A percentile compares a stretch with the other conserved stretches of the same genome.
phyloP scores from a whole-genome alignment of 2,888 invertebrate species.

The Alloplasta piceator region DNA sequence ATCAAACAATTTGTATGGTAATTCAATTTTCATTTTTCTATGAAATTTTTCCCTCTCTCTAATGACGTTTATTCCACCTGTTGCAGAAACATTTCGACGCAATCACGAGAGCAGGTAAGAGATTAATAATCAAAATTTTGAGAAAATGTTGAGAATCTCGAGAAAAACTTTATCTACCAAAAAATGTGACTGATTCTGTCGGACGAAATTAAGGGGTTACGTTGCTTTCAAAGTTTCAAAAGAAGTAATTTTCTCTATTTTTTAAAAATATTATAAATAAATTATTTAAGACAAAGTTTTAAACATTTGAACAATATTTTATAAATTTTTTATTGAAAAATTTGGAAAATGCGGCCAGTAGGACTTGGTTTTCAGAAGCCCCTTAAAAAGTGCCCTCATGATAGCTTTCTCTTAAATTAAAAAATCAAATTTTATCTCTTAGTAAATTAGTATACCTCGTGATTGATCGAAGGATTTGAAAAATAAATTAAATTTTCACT shows the following conservation, averaged over 20 bases:
- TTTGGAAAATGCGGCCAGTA: too few relatives aligned
- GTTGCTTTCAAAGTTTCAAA: too few relatives aligned
- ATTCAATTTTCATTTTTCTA: background rate
- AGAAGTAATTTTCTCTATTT: too few relatives aligned
- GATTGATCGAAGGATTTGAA: too few relatives aligned
- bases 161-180: background rate
- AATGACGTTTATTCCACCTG: conserved; percentile 53
- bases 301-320: background rate
- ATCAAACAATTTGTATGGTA: background rate
- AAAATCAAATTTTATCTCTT: too few relatives aligned
- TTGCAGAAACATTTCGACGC: conserved; percentile 55
- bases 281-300: background rate
- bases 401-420: too few relatives aligned
- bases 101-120: conserved; percentile 54
- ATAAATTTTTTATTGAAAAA: too few relatives aligned
- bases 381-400: too few relatives aligned
- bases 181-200: background rate
- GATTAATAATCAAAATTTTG: conserved; percentile 2
- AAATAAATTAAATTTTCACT: too few relatives aligned
- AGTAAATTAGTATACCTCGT: too few relatives aligned
- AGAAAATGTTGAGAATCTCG: background rate
- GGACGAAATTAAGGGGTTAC: background rate
- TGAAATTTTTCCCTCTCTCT: background rate
- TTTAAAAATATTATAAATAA: too few relatives aligned
- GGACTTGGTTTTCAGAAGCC: too few relatives aligned